Evolutionary conservation across 1,140 invertebrate species (phyloP).

Genomic region (Ceratina australensis): DNA sequence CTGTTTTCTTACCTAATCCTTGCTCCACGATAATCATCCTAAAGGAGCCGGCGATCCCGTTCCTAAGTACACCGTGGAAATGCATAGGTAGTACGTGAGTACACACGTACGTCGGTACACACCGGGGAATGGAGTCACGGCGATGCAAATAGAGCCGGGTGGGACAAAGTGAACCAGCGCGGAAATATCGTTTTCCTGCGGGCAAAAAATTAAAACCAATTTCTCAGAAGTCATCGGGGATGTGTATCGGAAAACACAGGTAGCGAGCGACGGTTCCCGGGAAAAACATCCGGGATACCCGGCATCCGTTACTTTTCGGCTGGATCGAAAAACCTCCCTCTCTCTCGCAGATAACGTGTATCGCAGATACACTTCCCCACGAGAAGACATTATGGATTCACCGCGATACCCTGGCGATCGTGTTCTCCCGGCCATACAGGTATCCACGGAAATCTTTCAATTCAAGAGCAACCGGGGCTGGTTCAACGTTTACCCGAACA

Average conservation of each 20-base stretch:
- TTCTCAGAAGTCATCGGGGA: not conserved
- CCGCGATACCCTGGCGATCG: not conserved
- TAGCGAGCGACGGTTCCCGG: not conserved
- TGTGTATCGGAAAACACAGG: not conserved
- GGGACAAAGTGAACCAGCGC: not conserved
- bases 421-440: not conserved
- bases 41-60: too few relatives aligned
- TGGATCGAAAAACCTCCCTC: not conserved
- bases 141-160: not conserved
- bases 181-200: not conserved
- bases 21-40: constrained; percentile 11
- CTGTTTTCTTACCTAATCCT: constrained; percentile 12
- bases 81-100: too few relatives aligned
- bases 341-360: not conserved
- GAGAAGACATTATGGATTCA: constrained; percentile 12
- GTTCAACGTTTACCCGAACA: too few relatives aligned
- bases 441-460: too few relatives aligned
- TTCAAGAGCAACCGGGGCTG: too few relatives aligned
- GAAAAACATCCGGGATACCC: not conserved
- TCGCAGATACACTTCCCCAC: constrained; percentile 3
- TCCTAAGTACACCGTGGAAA: too few relatives aligned
- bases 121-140: not conserved
- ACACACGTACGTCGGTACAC: too few relatives aligned
- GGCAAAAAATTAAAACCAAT: not conserved
- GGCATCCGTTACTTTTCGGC: constrained; percentile 16